phyloP scores from a whole-genome alignment of 2,888 invertebrate species.

The Copidosoma aretas region DNA sequence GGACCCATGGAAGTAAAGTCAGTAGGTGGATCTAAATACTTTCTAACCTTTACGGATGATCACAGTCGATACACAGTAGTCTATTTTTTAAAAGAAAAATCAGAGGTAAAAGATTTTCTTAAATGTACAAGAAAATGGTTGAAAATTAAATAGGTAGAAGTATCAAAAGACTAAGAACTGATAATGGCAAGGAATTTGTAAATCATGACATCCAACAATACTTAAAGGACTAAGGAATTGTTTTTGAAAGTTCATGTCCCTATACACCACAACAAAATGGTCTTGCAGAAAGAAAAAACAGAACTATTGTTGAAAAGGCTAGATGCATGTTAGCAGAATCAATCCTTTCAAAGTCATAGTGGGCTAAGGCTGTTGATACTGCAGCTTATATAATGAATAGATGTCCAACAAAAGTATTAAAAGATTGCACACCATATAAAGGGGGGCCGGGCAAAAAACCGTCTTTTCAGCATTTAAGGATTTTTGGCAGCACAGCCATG shows the following conservation, averaged over 20 bases:
- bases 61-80: conserved; percentile 1
- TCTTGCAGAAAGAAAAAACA: conserved; percentile 46
- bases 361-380: conserved; percentile 41
- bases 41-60: conserved; percentile 13
- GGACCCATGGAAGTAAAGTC: background rate
- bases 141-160: conserved; percentile 17
- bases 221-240: conserved; percentile 27
- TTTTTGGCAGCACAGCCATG: conserved; percentile 39
- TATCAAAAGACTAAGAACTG: conserved; percentile 34
- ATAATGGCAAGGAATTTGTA: conserved; percentile 38
- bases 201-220: conserved; percentile 15
- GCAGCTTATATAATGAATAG: conserved; percentile 41
- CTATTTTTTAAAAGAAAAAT: background rate
- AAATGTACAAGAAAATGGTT: background rate
- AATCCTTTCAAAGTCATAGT: conserved; percentile 36
- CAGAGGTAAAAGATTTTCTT: background rate
- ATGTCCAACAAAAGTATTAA: conserved; percentile 24
- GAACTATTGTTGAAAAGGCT: conserved; percentile 43
- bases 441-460: conserved; percentile 38
- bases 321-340: conserved; percentile 45
- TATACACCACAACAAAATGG: conserved; percentile 44
- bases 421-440: conserved; percentile 39
- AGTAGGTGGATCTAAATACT: conserved; percentile 2
- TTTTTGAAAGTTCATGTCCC: conserved; percentile 37
- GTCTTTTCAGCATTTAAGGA: conserved; percentile 29